Evolutionary conservation across 2,888 invertebrate species (phyloP).

Genomic region (Drosophila testacea): DNA sequence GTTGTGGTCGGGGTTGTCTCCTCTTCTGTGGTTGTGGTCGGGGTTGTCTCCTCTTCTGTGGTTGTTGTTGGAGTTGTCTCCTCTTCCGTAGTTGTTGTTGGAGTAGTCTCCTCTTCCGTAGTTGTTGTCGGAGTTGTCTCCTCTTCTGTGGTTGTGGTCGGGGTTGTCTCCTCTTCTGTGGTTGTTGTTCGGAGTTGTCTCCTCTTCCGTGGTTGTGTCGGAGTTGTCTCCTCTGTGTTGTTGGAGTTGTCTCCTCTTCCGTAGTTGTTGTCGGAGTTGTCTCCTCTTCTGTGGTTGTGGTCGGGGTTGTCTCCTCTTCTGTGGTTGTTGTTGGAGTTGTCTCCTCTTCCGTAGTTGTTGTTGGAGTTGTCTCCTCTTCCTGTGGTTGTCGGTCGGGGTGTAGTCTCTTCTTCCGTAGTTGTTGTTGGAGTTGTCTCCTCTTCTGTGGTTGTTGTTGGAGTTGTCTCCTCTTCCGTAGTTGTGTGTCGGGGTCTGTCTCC

Average conservation of each 20-base stretch:
- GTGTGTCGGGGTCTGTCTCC: not conserved
- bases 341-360: not conserved
- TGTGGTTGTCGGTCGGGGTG: not conserved
- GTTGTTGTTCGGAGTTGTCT: not conserved
- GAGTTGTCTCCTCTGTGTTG: not conserved
- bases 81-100: slow-evolving; percentile 1
- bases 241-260: not conserved
- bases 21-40: too few species aligned
- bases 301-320: not conserved
- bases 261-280: not conserved
- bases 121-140: not conserved
- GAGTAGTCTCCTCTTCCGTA: not conserved
- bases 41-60: not conserved
- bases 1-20: not conserved
- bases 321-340: not conserved
- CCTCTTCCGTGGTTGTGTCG: not conserved
- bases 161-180: not conserved
- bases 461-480: not conserved
- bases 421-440: not conserved
- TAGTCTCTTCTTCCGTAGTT: not conserved
- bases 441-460: not conserved
- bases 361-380: not conserved
- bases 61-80: not conserved
- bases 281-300: not conserved
- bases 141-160: not conserved